These are phyloP conservation scores for Hippoglossus stenolepis DNA, from an alignment of 2,113 vertebrate species.

Conservation along the genomic window DNA sequence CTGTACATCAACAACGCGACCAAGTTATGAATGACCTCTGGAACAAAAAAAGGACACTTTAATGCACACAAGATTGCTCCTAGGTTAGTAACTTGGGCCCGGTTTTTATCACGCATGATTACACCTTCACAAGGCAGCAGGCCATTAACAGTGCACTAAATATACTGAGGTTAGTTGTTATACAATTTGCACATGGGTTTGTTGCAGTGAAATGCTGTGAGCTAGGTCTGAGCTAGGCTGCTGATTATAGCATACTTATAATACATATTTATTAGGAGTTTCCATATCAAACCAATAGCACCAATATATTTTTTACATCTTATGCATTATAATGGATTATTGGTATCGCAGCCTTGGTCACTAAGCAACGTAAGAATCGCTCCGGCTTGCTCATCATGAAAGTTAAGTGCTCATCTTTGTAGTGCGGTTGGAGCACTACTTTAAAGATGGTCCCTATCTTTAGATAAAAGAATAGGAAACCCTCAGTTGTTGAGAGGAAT, in stretches of 20 bases:
- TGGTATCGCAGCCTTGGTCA: constrained; percentile 30
- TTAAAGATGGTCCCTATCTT: constrained; percentile 64
- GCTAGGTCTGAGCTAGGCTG: constrained; percentile 14
- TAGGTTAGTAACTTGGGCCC: constrained; percentile 91
- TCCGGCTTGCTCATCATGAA: constrained; percentile 56
- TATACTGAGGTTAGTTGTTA: constrained; percentile 87
- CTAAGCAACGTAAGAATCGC: constrained; percentile 54
- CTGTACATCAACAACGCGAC: constrained; percentile 96
- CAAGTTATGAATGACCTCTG: constrained; percentile 99
- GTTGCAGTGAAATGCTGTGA: constrained; percentile 54
- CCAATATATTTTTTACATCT: constrained; percentile 9
- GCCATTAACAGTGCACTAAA: constrained; percentile 86
- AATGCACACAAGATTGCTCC: constrained; percentile 94
- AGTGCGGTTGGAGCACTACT: constrained; percentile 63
- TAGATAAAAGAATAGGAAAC: constrained; percentile 55
- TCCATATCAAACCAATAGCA: background rate
- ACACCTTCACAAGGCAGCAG: constrained; percentile 86
- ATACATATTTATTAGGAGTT: background rate
- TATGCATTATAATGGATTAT: constrained; percentile 21
- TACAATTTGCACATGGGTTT: constrained; percentile 81
- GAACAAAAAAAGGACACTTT: constrained; percentile 95
- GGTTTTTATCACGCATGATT: constrained; percentile 92
- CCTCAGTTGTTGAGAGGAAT: constrained; percentile 53
- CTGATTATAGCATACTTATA: constrained; percentile 6
- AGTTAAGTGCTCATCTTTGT: constrained; percentile 61